Evolutionary conservation across 2,113 vertebrate species (phyloP), one percentile per base, ranked within the genome.

Genomic region (Copsychus sechellarum): DNA sequence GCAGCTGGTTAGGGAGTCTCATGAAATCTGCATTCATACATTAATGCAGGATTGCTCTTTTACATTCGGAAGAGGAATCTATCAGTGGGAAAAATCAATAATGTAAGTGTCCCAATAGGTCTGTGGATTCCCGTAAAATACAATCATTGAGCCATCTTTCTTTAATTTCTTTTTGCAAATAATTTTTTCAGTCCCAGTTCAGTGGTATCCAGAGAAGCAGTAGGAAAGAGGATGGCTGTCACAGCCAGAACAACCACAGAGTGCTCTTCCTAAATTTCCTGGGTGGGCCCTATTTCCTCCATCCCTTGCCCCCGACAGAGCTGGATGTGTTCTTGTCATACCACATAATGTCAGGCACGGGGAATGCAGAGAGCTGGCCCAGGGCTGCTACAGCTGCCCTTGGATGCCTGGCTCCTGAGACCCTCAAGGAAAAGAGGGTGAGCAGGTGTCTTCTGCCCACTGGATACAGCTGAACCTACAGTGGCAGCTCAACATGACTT

Each of bases 31-130:
- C 67, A 79, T 85, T 56, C 81, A 53, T 77, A 50, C 53, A 69
- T 81, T 93, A 90, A 77, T 86, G 80, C 64, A 54, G 61, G 29
- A 64, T 85, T 60, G 66, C 77, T 82, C 83, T 43, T 95, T 86
- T 86, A 21, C 20, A 54, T 50, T 93, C 43, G 21, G 87, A 87
- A 77, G 81, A 92, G 67, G 51, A 82, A 93, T 86, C 81, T 88
- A 28, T 53, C 74, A 42, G 9, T 72, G 66, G 73, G 78, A 25
- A 76, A 79, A 92, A 86, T 72, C 89, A 90, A 61, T 95, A 80
- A 61, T 8, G 29, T 60, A 73, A 81, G 24, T 12, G 80, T 51
- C 45, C 58, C 42, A 40, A 8, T 33, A 57, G 89, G 31, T 34
- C 89, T 90, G 77, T 0, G 2, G 81, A 38, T 95, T 93, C 31